These are phyloP conservation scores for Auanema sp. DNA, from an alignment of 2,888 invertebrate species.

Conservation along the genomic window DNA sequence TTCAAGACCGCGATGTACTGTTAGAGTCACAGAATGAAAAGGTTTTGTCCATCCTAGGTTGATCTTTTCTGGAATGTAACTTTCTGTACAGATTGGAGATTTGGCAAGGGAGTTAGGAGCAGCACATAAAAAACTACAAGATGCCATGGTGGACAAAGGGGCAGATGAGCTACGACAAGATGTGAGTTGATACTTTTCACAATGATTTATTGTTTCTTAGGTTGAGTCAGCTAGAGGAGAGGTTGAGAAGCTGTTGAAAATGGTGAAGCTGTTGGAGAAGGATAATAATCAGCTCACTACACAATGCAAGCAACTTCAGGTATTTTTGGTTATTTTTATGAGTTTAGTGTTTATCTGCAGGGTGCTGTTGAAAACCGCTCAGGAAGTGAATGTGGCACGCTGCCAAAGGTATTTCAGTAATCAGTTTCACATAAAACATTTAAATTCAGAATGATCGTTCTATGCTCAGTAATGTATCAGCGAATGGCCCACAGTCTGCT, in stretches of 20 bases:
- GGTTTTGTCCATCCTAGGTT: constrained; percentile 5
- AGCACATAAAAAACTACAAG: constrained; percentile 34
- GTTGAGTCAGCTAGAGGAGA: constrained; percentile 63
- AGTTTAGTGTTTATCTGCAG: too few relatives aligned
- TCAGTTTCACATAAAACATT: neutral
- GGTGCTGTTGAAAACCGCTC: neutral
- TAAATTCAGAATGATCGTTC: too few relatives aligned
- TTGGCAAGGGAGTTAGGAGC: constrained; percentile 49
- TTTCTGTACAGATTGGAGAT: constrained; percentile 48
- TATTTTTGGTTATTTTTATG: neutral
- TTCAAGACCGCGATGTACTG: constrained; percentile 58
- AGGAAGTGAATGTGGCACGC: neutral
- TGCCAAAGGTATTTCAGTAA: neutral
- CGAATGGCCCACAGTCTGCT: too few relatives aligned
- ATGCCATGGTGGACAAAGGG: constrained; percentile 46
- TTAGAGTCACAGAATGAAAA: constrained; percentile 64
- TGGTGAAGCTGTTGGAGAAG: constrained; percentile 65
- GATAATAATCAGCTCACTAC: constrained; percentile 59
- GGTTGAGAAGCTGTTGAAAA: constrained; percentile 66
- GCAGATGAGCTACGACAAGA: constrained; percentile 42
- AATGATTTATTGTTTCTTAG: constrained; percentile 18
- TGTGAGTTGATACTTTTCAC: constrained; percentile 7
- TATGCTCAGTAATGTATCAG: too few relatives aligned
- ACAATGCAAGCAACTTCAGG: constrained; percentile 34
- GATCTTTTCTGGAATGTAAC: neutral